Base-by-base conservation (phyloP, 1,140 invertebrate species). In the Zaprionus gabonicus region DNA sequence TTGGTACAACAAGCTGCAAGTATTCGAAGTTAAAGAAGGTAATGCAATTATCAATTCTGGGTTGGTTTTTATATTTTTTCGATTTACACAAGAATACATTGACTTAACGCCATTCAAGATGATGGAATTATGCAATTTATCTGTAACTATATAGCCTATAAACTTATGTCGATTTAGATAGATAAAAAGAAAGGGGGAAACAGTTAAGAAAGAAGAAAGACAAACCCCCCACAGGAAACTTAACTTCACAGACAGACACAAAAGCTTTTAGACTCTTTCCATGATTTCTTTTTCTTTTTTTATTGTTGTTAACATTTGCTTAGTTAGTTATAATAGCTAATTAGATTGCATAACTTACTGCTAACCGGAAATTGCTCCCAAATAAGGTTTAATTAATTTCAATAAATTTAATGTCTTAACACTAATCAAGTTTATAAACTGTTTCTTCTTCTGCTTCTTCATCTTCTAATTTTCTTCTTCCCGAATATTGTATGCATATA, bases 1-100 rank as follows among this genome's bases (percentile, higher is more conserved):
- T 85, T 91, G 90, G 82, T 81, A 91, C 81, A 91, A 88, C 81
- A 91, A 88, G 79, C 84, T 87, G 84, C 83, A 91, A 88, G 83
- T 91, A 88, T 85, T 88, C 75, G 73, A 90, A 70, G 62, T 75
- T 78, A 68, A 78, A 74, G 77, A 76, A 66, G 63, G 81, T 78
- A 83, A 88, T 83, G 83, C 80, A 73, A 78, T 81, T 84, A 88
- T 84, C 55, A 76, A 60, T 69, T 69, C 27, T 20, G 56, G 56
- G 15, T 38, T 31, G 36, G 15, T 57, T 31, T 64, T 31, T 49
- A 56, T 44, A 10, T 53, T 59, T n/a, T 65, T 65, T 53, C 58
- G 28, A 71, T 27, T 56, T n/a, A 71, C 59, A 57, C 7, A 65
- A 12, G 34, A 55, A 41, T 36, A 71, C 38, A 68, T 23, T 67